Evolutionary conservation across 2,888 invertebrate species (phyloP).

Genomic region (Tetranychus piercei): DNA sequence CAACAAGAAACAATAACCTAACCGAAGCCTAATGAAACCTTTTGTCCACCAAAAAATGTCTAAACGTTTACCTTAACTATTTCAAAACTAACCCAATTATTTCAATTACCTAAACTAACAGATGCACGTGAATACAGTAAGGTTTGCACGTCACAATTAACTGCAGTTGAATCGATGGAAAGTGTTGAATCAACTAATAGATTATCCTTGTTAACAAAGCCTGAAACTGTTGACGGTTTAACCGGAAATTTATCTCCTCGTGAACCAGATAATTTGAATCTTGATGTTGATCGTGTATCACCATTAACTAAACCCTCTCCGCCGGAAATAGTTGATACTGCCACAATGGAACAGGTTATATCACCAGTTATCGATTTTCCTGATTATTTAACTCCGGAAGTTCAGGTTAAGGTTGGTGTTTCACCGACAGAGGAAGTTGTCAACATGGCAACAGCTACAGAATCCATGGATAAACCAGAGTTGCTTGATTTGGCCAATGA

Average conservation of each 20-base stretch:
- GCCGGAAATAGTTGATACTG: slow-evolving; percentile 15
- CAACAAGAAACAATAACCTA: not conserved
- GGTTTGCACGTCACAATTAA: not conserved
- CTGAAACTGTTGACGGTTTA: not conserved
- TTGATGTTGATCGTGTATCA: slow-evolving; percentile 10
- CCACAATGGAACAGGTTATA: slow-evolving; percentile 11
- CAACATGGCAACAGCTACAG: not conserved
- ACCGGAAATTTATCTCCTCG: not conserved
- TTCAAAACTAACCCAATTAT: not conserved
- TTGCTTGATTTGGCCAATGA: not conserved
- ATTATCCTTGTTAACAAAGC: not conserved
- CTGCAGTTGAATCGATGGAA: not conserved
- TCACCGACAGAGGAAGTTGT: slow-evolving; percentile 14
- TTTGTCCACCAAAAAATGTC: not conserved
- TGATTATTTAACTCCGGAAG: slow-evolving; percentile 11
- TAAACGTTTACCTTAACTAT: not conserved
- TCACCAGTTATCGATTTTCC: slow-evolving; percentile 18
- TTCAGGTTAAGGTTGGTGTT: slow-evolving; percentile 18
- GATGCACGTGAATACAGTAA: not conserved
- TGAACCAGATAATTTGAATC: not conserved
- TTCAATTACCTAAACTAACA: not conserved
- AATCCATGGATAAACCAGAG: not conserved
- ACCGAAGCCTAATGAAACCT: not conserved
- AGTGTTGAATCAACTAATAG: not conserved
- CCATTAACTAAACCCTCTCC: slow-evolving; percentile 14